phyloP scores from a whole-genome alignment of 2,797 vertebrate species.

The Spondyliosoma cantharus region DNA sequence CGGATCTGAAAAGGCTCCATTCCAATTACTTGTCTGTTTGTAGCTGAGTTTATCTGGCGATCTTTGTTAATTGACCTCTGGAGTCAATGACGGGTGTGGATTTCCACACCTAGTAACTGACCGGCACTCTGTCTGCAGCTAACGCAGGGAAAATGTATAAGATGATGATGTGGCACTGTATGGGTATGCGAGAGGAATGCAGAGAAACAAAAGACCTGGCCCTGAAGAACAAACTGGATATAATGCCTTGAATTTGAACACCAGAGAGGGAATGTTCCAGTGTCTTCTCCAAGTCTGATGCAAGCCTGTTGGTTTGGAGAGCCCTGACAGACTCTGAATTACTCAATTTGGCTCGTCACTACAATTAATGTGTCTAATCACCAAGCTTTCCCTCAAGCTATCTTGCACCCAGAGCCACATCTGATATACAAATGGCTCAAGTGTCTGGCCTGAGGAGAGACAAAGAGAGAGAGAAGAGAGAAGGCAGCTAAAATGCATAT shows the following conservation, averaged over 20 bases:
- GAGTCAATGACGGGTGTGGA: slow-evolving; percentile 44
- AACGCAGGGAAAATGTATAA: slow-evolving; percentile 20
- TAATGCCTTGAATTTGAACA: slow-evolving; percentile 49
- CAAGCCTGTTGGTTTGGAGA: slow-evolving; percentile 46
- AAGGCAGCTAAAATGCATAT: slow-evolving; percentile 52
- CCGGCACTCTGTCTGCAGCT: slow-evolving; percentile 40
- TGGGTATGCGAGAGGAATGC: slow-evolving; percentile 20
- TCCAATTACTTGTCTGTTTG: slow-evolving; percentile 67
- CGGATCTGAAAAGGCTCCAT: slow-evolving; percentile 43
- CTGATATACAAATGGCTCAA: slow-evolving; percentile 44
- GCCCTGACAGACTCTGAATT: slow-evolving; percentile 43
- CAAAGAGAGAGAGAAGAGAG: slow-evolving; percentile 16
- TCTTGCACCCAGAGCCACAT: slow-evolving; percentile 44
- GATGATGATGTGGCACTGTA: slow-evolving; percentile 26
- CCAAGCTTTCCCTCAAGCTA: slow-evolving; percentile 44
- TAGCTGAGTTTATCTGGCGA: slow-evolving; percentile 63
- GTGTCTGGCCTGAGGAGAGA: slow-evolving; percentile 34
- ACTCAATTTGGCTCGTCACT: slow-evolving; percentile 57
- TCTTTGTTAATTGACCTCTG: slow-evolving; percentile 62
- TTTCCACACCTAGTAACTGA: slow-evolving; percentile 56
- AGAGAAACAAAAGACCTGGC: slow-evolving; percentile 31
- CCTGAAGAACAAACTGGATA: slow-evolving; percentile 22
- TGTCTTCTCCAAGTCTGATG: slow-evolving; percentile 55
- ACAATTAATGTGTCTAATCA: slow-evolving; percentile 55
- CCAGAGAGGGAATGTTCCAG: slow-evolving; percentile 55